A percentile compares a stretch with the other conserved stretches of the same genome.
phyloP scores from a whole-genome alignment of 1,140 invertebrate genomes.

The Scaptomyza pallida region DNA sequence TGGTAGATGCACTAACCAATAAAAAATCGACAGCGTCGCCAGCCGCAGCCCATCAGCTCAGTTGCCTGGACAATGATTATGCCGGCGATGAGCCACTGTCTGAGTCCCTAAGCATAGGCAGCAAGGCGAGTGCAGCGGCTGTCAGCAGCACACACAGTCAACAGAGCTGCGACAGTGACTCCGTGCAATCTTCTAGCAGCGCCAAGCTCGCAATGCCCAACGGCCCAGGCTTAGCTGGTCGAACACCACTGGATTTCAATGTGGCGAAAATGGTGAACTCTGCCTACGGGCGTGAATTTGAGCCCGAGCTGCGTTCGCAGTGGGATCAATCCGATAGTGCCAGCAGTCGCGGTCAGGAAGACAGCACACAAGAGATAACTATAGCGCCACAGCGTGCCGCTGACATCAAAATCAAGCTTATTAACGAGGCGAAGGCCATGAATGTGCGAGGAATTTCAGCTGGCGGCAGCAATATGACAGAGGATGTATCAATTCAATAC shows the following conservation, averaged over 20 bases:
- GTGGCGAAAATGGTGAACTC: slow-evolving; percentile 75
- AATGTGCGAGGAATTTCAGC: slow-evolving; percentile 72
- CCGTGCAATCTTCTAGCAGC: slow-evolving; percentile 73
- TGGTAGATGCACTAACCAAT: slow-evolving; percentile 69
- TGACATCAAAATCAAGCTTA: slow-evolving; percentile 79
- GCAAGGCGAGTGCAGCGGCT: slow-evolving; percentile 70
- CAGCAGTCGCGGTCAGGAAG: slow-evolving; percentile 36
- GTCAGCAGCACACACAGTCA: slow-evolving; percentile 66
- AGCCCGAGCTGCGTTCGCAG: slow-evolving; percentile 73
- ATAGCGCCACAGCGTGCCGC: slow-evolving; percentile 70
- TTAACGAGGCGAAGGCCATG: slow-evolving; percentile 82
- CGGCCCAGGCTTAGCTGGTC: slow-evolving; percentile 58
- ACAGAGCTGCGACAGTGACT: slow-evolving; percentile 80
- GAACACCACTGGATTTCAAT: slow-evolving; percentile 78
- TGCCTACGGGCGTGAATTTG: slow-evolving; percentile 75
- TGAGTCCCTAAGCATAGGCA: slow-evolving; percentile 71
- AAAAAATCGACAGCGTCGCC: slow-evolving; percentile 15
- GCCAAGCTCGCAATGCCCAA: slow-evolving; percentile 48
- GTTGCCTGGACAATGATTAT: slow-evolving; percentile 73
- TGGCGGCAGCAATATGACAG: slow-evolving; percentile 49
- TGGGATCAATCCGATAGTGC: slow-evolving; percentile 71
- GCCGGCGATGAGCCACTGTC: slow-evolving; percentile 68
- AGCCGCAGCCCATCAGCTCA: slow-evolving; percentile 37
- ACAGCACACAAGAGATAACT: slow-evolving; percentile 68
- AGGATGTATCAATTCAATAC: slow-evolving; percentile 72